Evolutionary conservation across 2,113 vertebrate species (phyloP).

Genomic region (Platichthys stellatus): DNA sequence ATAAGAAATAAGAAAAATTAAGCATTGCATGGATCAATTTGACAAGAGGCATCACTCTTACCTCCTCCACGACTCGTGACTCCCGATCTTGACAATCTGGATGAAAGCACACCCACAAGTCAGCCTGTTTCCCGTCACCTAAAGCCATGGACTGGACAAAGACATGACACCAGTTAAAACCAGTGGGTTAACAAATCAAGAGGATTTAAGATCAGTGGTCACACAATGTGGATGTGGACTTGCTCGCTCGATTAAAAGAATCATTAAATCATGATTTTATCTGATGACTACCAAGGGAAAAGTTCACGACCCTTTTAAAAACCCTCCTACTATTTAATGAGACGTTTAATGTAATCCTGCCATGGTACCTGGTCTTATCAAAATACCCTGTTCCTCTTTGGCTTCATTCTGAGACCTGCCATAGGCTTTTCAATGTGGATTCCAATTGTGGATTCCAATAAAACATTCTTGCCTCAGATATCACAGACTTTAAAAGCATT

Average conservation of each 20-base stretch:
- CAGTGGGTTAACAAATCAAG: background rate
- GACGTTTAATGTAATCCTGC: slow-evolving; percentile 11
- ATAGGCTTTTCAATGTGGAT: slow-evolving; percentile 13
- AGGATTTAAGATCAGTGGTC: background rate
- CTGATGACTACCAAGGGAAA: background rate
- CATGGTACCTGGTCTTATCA: slow-evolving; percentile 6
- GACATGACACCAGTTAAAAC: background rate
- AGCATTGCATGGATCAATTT: background rate
- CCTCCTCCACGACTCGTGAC: slow-evolving; percentile 76
- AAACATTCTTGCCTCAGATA: background rate
- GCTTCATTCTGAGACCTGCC: slow-evolving; percentile 4
- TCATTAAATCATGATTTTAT: slow-evolving; percentile 4
- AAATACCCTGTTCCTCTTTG: slow-evolving; percentile 4
- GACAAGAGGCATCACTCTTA: slow-evolving; percentile 24
- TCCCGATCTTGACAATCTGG: slow-evolving; percentile 74
- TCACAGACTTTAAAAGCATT: background rate
- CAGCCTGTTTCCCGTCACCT: slow-evolving; percentile 64
- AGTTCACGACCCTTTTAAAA: slow-evolving; percentile 15
- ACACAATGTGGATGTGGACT: background rate
- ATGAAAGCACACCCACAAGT: slow-evolving; percentile 86
- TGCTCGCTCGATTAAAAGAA: background rate
- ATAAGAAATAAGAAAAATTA: background rate
- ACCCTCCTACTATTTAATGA: background rate
- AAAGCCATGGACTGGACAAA: slow-evolving; percentile 81
- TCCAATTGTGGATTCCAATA: slow-evolving; percentile 20